phyloP scores from a whole-genome alignment of 2,888 invertebrate genomes.

The Amblyjoppa proteus region DNA sequence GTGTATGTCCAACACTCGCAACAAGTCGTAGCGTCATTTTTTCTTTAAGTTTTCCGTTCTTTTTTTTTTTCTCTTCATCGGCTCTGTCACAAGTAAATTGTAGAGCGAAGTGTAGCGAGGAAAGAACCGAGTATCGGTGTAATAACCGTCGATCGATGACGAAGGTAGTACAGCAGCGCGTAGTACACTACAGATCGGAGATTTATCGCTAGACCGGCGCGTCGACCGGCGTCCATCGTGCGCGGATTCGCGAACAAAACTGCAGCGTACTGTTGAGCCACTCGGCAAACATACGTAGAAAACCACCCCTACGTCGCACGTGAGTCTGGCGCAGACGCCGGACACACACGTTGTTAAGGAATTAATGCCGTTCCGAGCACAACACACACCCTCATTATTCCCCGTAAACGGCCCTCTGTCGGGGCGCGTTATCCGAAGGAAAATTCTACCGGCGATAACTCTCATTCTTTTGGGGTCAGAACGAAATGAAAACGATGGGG shows the following conservation, averaged over 20 bases:
- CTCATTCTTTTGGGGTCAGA: not conserved
- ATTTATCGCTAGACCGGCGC: slow-evolving; percentile 11
- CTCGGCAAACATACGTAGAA: slow-evolving; percentile 68
- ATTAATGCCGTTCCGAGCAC: slow-evolving; percentile 15
- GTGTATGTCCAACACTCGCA: not conserved
- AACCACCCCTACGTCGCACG: slow-evolving; percentile 74
- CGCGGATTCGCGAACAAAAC: slow-evolving; percentile 76
- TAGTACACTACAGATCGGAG: not conserved
- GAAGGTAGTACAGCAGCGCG: not conserved
- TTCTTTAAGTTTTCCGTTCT: not conserved
- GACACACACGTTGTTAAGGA: slow-evolving; percentile 58
- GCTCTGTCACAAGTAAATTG: not conserved
- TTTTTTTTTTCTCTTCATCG: not conserved
- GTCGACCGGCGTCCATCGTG: slow-evolving; percentile 70
- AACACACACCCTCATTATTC: not conserved
- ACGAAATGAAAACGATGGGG: not conserved
- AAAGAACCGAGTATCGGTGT: not conserved
- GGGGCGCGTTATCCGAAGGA: not conserved
- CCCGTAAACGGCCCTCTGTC: not conserved
- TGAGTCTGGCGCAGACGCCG: slow-evolving; percentile 77
- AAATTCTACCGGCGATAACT: not conserved
- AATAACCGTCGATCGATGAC: not conserved
- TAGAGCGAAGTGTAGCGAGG: not conserved
- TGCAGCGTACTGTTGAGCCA: slow-evolving; percentile 72
- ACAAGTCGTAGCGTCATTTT: not conserved